Evolutionary conservation across 1,140 invertebrate genomes (phyloP).

Genomic region (Ceratina japonica): DNA sequence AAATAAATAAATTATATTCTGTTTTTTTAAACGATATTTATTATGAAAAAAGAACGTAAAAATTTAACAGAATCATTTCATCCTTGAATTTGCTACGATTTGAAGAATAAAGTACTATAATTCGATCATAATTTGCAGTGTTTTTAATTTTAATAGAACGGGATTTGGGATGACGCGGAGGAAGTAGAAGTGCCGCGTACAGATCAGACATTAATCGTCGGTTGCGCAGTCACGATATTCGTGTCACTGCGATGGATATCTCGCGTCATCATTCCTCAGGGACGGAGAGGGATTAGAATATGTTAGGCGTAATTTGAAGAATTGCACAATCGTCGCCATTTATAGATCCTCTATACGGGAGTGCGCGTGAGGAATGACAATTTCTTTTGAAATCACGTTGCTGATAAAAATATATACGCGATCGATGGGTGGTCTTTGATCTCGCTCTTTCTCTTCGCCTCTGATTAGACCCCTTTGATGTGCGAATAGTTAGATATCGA

Average conservation of each 20-base stretch:
- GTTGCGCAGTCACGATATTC: constrained; percentile 21
- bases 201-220: constrained; percentile 4
- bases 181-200: neutral
- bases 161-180: neutral
- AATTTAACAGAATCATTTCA: too few species aligned
- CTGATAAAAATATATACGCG: constrained; percentile 30
- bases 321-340: neutral
- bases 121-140: too few species aligned
- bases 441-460: constrained; percentile 34
- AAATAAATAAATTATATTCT: too few species aligned
- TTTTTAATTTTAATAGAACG: too few species aligned
- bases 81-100: too few species aligned
- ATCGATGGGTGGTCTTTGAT: constrained; percentile 32
- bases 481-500: constrained; percentile 21
- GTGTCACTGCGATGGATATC: constrained; percentile 16
- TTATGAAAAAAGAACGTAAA: too few species aligned
- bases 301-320: neutral
- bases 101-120: too few species aligned
- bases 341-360: too few species aligned
- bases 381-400: neutral
- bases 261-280: constrained; percentile 8
- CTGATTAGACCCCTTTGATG: constrained; percentile 45
- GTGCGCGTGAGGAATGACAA: too few species aligned
- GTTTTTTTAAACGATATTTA: too few species aligned
- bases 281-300: neutral